Conservation (phyloP, 2,888 invertebrate genomes). For the Melanophora roralis region DNA sequence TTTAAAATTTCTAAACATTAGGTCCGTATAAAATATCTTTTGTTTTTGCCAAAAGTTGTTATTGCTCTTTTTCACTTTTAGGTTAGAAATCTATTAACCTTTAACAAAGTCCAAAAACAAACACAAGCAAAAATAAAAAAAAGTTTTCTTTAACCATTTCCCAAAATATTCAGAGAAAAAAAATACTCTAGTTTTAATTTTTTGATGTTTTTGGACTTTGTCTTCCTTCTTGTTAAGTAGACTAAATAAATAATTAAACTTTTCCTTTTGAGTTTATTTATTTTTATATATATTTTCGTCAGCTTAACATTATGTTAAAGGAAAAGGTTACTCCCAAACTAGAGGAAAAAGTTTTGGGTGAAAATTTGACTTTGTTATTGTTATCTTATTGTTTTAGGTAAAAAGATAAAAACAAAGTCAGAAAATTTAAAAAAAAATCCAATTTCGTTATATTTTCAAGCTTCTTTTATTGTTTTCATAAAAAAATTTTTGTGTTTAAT, state of each 20-base stretch:
- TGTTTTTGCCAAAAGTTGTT: not conserved
- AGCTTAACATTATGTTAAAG: not conserved
- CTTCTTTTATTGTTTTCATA: not conserved
- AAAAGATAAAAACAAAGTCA: constrained; percentile 1
- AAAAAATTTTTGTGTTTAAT: constrained; percentile 15
- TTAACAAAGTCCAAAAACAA: not conserved
- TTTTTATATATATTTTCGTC: not conserved
- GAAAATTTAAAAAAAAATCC: constrained; percentile 55
- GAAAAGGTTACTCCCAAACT: constrained; percentile 3
- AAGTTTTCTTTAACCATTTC: constrained; percentile 13
- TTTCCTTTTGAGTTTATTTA: constrained; percentile 4
- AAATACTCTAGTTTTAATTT: not conserved
- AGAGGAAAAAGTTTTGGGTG: constrained; percentile 38
- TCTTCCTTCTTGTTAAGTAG: constrained; percentile 33
- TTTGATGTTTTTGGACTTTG: not conserved
- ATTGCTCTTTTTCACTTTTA: constrained; percentile 14
- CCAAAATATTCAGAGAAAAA: not conserved
- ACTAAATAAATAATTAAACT: constrained; percentile 57
- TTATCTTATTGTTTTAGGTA: constrained; percentile 46
- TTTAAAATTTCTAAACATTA: constrained; percentile 30
- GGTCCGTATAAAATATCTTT: constrained; percentile 2
- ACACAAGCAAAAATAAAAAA: not conserved
- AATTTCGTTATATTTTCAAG: constrained; percentile 52
- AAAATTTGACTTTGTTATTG: constrained; percentile 60
- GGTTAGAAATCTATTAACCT: constrained; percentile 29